A percentile compares a stretch with the other conserved stretches of the same genome.
These are phyloP conservation scores for Pangasius macronema DNA, from an alignment of 2,797 vertebrate genomes.

Conservation along the genomic window DNA sequence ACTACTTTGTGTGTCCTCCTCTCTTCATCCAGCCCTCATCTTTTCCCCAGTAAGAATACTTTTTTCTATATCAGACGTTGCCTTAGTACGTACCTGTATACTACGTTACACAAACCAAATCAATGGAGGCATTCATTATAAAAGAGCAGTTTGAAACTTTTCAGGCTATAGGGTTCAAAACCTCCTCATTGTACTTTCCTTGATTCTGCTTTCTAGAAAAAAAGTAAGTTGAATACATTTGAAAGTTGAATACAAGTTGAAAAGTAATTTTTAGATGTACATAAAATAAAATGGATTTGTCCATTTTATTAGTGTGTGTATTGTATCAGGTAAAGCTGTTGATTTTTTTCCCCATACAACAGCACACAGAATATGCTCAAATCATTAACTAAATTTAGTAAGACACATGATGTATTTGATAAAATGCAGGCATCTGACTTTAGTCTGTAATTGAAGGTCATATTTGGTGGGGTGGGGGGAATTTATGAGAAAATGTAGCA, in stretches of 20 bases:
- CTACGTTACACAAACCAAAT: conserved; percentile 80
- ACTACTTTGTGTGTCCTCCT: background rate
- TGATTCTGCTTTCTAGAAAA: conserved; percentile 63
- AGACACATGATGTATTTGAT: conserved; percentile 50
- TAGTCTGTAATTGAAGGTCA: conserved; percentile 49
- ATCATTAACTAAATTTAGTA: conserved; percentile 54
- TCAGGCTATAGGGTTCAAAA: conserved; percentile 43
- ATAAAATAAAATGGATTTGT: conserved; percentile 50
- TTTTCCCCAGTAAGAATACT: conserved; percentile 5
- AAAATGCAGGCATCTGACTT: conserved; percentile 29
- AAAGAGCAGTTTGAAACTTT: conserved; percentile 13
- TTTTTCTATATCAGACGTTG: conserved; percentile 72
- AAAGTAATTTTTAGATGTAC: conserved; percentile 60
- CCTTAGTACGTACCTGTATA: conserved; percentile 76
- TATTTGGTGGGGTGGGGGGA: conserved; percentile 52
- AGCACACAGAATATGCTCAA: conserved; percentile 49
- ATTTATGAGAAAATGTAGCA: conserved; percentile 77
- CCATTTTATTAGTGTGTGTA: conserved; percentile 64
- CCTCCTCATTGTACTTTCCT: conserved; percentile 52
- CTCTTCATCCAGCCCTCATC: conserved; percentile 3
- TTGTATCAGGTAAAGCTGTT: conserved; percentile 42
- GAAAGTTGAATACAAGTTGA: conserved; percentile 60
- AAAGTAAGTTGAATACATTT: conserved; percentile 72
- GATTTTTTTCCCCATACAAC: conserved; percentile 59
- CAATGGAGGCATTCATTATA: conserved; percentile 68